These are phyloP conservation scores for Phrynocephalus guinanensis DNA, from an alignment of 2,797 vertebrate genomes.

Conservation along the genomic window DNA sequence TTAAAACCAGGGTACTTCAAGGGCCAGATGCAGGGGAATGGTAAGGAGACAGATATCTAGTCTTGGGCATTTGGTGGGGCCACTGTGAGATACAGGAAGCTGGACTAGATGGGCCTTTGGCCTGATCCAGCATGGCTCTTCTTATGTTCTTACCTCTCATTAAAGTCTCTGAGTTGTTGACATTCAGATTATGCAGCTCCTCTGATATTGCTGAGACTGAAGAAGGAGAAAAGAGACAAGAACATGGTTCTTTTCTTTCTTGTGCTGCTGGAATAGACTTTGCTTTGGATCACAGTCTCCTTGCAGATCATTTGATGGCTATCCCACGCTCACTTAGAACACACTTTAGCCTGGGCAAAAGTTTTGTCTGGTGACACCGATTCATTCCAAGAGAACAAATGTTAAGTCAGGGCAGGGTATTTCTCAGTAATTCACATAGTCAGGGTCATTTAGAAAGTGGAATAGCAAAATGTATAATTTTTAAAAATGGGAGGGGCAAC, in stretches of 20 bases:
- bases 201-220: slow-evolving; percentile 7
- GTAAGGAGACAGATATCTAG: too few relatives aligned
- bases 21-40: too few relatives aligned
- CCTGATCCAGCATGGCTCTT: too few relatives aligned
- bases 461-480: background rate
- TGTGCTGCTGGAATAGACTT: background rate
- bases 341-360: background rate
- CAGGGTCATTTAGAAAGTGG: background rate
- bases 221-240: slow-evolving; percentile 11
- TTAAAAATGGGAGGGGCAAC: too few relatives aligned
- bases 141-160: background rate
- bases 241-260: background rate
- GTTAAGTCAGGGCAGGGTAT: background rate
- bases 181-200: background rate
- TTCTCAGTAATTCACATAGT: background rate
- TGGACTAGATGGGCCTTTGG: too few relatives aligned
- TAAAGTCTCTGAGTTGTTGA: background rate
- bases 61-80: too few relatives aligned
- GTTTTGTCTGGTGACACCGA: background rate
- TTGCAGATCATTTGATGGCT: background rate
- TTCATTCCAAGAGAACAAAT: background rate
- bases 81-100: too few relatives aligned
- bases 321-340: background rate
- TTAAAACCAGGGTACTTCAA: too few relatives aligned
- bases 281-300: background rate